A percentile compares a stretch with the other conserved stretches of the same genome.
Conservation (phyloP, 1,140 invertebrate genomes). For the Hydropsyche tenuis region DNA sequence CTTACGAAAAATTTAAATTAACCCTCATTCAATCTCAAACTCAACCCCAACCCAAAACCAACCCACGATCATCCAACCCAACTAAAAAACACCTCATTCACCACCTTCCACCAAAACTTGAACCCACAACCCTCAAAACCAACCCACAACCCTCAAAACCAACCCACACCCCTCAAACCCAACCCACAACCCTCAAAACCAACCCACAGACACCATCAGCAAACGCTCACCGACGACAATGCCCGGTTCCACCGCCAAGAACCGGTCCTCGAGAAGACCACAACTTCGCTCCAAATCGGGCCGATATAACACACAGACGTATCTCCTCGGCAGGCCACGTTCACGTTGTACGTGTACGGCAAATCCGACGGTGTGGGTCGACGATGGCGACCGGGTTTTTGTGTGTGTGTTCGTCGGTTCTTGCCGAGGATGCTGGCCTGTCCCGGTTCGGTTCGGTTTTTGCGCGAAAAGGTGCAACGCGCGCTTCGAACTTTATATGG, state of each 20-base stretch:
- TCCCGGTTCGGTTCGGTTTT: neutral
- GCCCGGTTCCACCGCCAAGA: neutral
- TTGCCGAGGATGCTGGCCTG: neutral
- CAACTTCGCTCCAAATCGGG: conserved; percentile 18
- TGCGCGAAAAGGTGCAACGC: too few species aligned
- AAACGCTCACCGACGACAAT: neutral
- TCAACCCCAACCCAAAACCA: too few species aligned
- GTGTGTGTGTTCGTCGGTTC: too few species aligned
- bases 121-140: neutral
- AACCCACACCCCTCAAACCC: neutral
- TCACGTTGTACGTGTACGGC: neutral
- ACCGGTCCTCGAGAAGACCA: conserved; percentile 5
- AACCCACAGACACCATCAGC: neutral
- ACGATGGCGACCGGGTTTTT: neutral
- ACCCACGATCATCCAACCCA: too few species aligned
- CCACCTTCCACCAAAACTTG: neutral
- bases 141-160: neutral
- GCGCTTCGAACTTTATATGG: neutral
- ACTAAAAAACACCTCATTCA: too few species aligned
- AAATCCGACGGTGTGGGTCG: neutral
- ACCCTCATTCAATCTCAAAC: too few species aligned
- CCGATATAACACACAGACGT: neutral
- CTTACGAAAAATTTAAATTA: too few species aligned
- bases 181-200: neutral
- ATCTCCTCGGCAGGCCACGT: neutral